These are phyloP conservation scores for Drosophila lacicola DNA, from an alignment of 2,888 invertebrate species.

Conservation along the genomic window DNA sequence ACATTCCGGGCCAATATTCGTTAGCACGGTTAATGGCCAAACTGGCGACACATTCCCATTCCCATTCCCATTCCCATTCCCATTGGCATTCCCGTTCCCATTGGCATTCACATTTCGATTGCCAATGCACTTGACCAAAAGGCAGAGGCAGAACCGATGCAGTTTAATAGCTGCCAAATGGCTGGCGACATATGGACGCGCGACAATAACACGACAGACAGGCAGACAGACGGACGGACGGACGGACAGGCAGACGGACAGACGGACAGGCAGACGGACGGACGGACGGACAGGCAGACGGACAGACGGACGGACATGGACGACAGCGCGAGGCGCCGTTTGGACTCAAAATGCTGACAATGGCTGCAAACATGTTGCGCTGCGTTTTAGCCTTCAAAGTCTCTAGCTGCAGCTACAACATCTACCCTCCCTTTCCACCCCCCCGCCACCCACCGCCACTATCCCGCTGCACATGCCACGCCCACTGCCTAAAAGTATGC, in stretches of 20 bases:
- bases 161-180: slow-evolving; percentile 61
- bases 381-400: neutral
- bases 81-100: slow-evolving; percentile 40
- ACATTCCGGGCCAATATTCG: slow-evolving; percentile 57
- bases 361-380: neutral
- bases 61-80: slow-evolving; percentile 22
- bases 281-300: neutral
- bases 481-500: slow-evolving; percentile 9
- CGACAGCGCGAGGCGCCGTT: slow-evolving; percentile 19
- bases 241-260: slow-evolving; percentile 1
- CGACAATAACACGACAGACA: slow-evolving; percentile 40
- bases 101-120: slow-evolving; percentile 39
- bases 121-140: slow-evolving; percentile 61
- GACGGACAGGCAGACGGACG: neutral
- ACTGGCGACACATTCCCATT: slow-evolving; percentile 51
- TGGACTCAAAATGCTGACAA: slow-evolving; percentile 14
- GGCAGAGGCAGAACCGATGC: slow-evolving; percentile 51
- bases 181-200: slow-evolving; percentile 75
- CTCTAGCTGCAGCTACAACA: no score
- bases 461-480: neutral
- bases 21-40: slow-evolving; percentile 55
- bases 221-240: neutral
- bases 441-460: neutral
- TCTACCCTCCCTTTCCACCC: no score
- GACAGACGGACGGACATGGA: neutral